A percentile compares a stretch with the other conserved stretches of the same genome.
These are phyloP conservation scores for Montifringilla adamsi DNA, from an alignment of 2,113 vertebrate genomes.

Conservation along the genomic window DNA sequence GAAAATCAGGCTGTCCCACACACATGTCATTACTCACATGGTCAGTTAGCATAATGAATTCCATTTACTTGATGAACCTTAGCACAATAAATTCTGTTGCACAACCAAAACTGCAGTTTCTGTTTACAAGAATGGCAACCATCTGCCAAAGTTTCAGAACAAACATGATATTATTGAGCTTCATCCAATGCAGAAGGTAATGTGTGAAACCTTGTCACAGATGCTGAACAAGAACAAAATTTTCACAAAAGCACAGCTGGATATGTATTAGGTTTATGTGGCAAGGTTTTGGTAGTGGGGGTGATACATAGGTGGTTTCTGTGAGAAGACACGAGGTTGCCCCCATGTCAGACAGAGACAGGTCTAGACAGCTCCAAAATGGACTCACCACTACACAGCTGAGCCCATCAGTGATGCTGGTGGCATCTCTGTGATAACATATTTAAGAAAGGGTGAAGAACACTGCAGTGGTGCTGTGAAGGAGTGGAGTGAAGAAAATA, in stretches of 20 bases:
- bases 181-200: background rate
- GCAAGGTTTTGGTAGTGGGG: background rate
- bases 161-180: background rate
- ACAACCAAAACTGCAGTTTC: background rate
- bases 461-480: background rate
- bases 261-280: background rate
- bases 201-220: background rate
- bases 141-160: background rate
- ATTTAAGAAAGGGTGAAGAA: background rate
- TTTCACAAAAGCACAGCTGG: background rate
- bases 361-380: background rate
- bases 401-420: background rate
- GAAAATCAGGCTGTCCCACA: background rate
- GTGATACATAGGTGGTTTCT: rapidly evolving
- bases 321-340: background rate
- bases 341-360: background rate
- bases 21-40: rapidly evolving
- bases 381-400: background rate
- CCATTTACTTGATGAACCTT: background rate
- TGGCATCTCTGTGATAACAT: background rate
- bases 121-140: background rate
- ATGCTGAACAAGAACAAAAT: background rate
- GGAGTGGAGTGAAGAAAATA: background rate
- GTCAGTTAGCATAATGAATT: background rate
- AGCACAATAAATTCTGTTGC: background rate